Evolutionary conservation across 1,140 invertebrate species (phyloP), one percentile per base, ranked within the genome.

Genomic region (Palaemon carinicauda): DNA sequence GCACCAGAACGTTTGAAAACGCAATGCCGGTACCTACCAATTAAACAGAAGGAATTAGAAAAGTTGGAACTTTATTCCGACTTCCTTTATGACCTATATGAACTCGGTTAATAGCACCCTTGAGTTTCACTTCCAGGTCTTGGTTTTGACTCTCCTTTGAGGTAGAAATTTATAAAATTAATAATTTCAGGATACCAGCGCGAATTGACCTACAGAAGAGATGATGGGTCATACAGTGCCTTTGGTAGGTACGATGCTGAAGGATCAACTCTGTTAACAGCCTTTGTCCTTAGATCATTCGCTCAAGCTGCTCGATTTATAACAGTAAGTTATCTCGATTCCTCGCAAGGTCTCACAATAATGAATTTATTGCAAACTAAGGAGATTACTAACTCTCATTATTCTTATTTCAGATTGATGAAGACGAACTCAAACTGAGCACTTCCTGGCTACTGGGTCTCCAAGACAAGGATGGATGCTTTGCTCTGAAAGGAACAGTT

Each of bases 261-360:
- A n/a, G 95, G 96, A 0, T 96, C 95, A 19, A 95, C 95, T 56
- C 97, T 96, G 94, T 91, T 97, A 21, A 97, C 96, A 0, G 95
- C 96, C 0, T 97, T 96, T 91, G 95, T 96, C 14, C 92, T 96
- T 0, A 94, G 94, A 88, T 95, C 95, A 3, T 94, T 96, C 88
- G 92, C 93, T 4, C 93, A 95, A 89, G 95, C 95, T 1, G 92
- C 92, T 29, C 89, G 91, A 0, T 94, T 94, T 88, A 95, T 96
- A 83, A 93, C 93, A 81, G 93, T 96, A 21, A 95, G 96, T 21
- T 65, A 4, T 21, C 19, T 21, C 10, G n/a, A 19, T n/a, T 65
- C 10, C 24, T 12, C 21, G 4, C 9, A 9, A 41, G 9, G 9
- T 3, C 33, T 41, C 9, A 4, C 3, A 4, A 3, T 4, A 41